Base-by-base conservation (phyloP, 2,888 invertebrate species). In the Odontocerum albicorne region DNA sequence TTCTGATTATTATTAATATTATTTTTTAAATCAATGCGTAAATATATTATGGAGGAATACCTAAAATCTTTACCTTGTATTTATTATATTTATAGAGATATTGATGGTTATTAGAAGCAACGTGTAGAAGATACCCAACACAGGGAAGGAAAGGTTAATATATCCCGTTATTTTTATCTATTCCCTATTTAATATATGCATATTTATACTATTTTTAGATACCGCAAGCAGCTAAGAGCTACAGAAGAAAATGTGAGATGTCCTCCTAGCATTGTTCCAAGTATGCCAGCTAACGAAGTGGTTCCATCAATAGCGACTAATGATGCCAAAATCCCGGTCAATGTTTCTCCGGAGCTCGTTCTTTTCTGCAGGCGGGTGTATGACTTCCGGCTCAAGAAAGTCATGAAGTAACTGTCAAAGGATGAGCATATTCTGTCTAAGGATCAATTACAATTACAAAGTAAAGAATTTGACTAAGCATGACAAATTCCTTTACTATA, bases 291-390 rank as follows among this genome's bases (percentile, higher is more conserved):
- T 57, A 77, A 81, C 65, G 82, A 81, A 59, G 65, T 72, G 40
- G 82, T 82, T 66, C 79, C 85, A 4, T 65, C 68, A 3, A 65
- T 69, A 20, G 68, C 68, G 16, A 71, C 74, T 49, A 74, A 73
- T 68, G 85, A 71, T 83, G 80, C 68, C 84, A 88, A 64, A 81
- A 86, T 72, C 70, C 87, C 73, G 73, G 86, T 74, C 74, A 85
- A 63, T 55, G 84, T 87, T 44, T 83, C 86, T 51, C 82, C 86
- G 6, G 96, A 96, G 66, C 85, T 93, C 72, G 91, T 97, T 36
- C 91, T 96, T 71, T 92, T 96, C 79, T 96, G 96, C 74, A 87
- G 95, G 43, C 88, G 92, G 65, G 90, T 96, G 57, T 97, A 96
- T 78, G 96, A 97, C 76, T 95, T 93, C 77, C 84, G 95, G 64